A percentile compares a stretch with the other conserved stretches of the same genome.
Evolutionary conservation across 2,888 invertebrate species (phyloP).

Genomic region (Drosophila testacea): DNA sequence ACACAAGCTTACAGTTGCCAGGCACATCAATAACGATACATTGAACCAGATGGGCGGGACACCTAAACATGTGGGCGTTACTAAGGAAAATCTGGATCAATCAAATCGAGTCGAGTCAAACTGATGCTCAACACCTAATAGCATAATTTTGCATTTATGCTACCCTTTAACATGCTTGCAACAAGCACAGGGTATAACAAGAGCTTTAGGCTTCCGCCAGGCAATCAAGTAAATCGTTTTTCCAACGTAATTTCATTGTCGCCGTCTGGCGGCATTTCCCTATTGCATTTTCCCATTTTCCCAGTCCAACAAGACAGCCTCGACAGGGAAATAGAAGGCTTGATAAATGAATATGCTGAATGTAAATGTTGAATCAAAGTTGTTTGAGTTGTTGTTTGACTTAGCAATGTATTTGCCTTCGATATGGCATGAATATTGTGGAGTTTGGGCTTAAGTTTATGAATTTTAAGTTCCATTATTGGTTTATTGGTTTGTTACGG

Average conservation of each 20-base stretch:
- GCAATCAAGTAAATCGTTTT: conserved; percentile 38
- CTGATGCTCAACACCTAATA: neutral
- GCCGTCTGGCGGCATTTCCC: conserved; percentile 50
- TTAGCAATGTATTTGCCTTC: conserved; percentile 43
- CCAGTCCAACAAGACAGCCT: neutral
- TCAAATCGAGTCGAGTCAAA: neutral
- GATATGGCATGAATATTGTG: conserved; percentile 1
- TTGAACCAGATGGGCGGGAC: conserved; percentile 8
- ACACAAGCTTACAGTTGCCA: conserved; percentile 62
- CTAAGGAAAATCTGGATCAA: conserved; percentile 57
- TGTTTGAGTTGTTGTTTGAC: conserved; percentile 38
- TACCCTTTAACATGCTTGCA: neutral
- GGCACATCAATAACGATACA: conserved; percentile 72
- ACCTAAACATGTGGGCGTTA: conserved; percentile 66
- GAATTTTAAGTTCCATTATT: conserved; percentile 19
- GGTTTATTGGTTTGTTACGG: conserved; percentile 58
- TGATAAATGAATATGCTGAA: conserved; percentile 9
- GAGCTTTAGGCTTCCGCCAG: conserved; percentile 29
- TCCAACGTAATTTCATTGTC: conserved; percentile 59
- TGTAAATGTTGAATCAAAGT: conserved; percentile 42
- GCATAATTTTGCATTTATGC: conserved; percentile 45
- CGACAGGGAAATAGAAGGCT: neutral
- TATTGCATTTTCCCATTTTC: neutral
- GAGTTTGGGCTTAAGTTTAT: conserved; percentile 31
- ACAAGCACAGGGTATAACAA: conserved; percentile 23